Evolutionary conservation across 1,140 invertebrate genomes (phyloP).

Genomic region (Wasmannia auropunctata): DNA sequence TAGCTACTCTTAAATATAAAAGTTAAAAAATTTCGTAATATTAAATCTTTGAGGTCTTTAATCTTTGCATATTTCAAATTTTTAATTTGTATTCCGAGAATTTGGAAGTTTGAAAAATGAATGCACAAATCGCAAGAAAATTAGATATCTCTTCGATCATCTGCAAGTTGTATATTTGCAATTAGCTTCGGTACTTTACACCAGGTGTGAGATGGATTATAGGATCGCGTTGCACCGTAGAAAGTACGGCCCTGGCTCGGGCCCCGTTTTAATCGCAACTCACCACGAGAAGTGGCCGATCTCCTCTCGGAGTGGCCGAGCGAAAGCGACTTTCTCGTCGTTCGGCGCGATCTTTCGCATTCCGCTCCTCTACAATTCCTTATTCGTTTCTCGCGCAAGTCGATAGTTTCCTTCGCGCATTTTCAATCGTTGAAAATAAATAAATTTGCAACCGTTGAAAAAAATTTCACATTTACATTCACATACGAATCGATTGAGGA

Average conservation of each 20-base stretch:
- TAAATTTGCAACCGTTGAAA: too few relatives aligned
- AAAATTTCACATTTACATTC: not conserved
- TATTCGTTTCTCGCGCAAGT: constrained; percentile 11
- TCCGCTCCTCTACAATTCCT: constrained; percentile 43
- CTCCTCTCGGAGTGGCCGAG: constrained; percentile 57
- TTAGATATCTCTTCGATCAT: not conserved
- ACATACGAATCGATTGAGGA: not conserved
- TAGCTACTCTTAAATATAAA: not conserved
- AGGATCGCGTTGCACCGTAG: not conserved
- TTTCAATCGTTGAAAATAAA: too few relatives aligned
- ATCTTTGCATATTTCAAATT: not conserved
- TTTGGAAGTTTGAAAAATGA: not conserved
- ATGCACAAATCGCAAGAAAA: not conserved
- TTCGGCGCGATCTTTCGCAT: constrained; percentile 66
- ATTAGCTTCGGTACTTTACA: not conserved
- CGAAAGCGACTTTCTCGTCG: constrained; percentile 74
- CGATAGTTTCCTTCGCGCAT: not conserved
- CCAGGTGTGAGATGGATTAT: not conserved
- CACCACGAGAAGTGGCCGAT: constrained; percentile 62
- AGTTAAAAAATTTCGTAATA: not conserved
- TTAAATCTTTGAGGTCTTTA: not conserved
- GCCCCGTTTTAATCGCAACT: constrained; percentile 62
- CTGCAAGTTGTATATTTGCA: not conserved
- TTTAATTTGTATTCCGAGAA: not conserved
- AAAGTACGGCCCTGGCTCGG: constrained; percentile 61